Conservation (phyloP, 2,797 vertebrate species). For the Rhodeus uyekii region DNA sequence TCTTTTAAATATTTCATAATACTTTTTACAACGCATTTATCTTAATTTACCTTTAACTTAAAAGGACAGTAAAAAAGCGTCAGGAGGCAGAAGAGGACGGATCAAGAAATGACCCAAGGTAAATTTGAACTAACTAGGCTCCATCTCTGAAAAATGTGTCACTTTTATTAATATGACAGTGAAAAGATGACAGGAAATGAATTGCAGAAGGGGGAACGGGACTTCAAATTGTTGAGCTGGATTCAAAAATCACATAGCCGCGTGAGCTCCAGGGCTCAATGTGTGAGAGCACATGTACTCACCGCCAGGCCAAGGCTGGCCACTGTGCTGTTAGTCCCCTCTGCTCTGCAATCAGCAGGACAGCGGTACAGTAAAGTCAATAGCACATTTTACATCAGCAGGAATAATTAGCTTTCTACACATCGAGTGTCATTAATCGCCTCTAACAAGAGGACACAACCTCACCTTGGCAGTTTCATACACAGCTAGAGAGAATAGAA, state of each 20-base stretch:
- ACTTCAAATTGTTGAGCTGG: background rate
- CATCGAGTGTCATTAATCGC: constrained; percentile 82
- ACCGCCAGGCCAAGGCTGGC: background rate
- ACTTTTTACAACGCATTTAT: no score
- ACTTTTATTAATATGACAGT: background rate
- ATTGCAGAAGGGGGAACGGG: background rate
- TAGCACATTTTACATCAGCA: constrained; percentile 73
- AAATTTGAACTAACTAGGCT: background rate
- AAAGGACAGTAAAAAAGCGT: background rate
- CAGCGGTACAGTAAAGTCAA: constrained; percentile 59
- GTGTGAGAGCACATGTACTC: background rate
- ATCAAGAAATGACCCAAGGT: background rate
- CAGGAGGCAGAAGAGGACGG: background rate
- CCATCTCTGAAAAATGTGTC: background rate
- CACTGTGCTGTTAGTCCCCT: background rate
- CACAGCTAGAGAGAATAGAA: constrained; percentile 68
- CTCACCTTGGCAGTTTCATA: constrained; percentile 79
- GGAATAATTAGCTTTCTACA: constrained; percentile 82
- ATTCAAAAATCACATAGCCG: background rate
- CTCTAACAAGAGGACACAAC: constrained; percentile 84
- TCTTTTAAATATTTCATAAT: no score
- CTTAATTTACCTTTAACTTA: background rate
- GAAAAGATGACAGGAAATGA: background rate
- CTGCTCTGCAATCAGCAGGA: constrained; percentile 24
- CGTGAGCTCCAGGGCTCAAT: background rate